These are phyloP conservation scores for Dicaeum eximium DNA, from an alignment of 2,113 vertebrate genomes.

Conservation along the genomic window DNA sequence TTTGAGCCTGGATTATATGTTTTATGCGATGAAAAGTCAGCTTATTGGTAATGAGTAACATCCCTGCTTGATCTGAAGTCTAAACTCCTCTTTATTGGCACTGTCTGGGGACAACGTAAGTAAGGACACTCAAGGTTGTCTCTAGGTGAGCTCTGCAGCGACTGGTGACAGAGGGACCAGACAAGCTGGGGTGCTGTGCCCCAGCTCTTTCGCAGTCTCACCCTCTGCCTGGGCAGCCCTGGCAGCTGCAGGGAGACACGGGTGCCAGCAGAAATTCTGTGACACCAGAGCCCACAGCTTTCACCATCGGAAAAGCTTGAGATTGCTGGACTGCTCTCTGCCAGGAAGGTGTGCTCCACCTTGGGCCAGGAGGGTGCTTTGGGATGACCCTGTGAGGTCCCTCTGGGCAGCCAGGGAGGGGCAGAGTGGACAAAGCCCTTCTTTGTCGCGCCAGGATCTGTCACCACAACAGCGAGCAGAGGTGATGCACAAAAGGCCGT, in stretches of 20 bases:
- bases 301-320: fast-evolving
- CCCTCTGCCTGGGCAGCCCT: background rate
- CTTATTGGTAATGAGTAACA: conserved; percentile 35
- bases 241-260: fast-evolving
- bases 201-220: background rate
- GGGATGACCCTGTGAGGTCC: background rate
- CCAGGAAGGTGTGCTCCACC: background rate
- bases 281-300: background rate
- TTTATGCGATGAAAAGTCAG: conserved; percentile 45
- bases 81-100: conserved; percentile 50
- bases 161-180: background rate
- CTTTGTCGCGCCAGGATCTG: background rate
- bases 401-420: background rate
- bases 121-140: conserved; percentile 54
- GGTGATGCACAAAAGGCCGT: background rate
- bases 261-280: background rate
- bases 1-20: conserved; percentile 47
- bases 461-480: background rate
- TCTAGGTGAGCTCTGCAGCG: conserved; percentile 27
- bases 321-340: background rate
- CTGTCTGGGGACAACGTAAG: background rate
- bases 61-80: background rate
- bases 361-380: background rate
- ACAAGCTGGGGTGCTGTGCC: background rate
- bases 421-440: background rate